Percentiles rank a stretch among this genome's conserved stretches.
Evolutionary conservation across 2,113 vertebrate genomes (phyloP).

Genomic region (Ptilonorhynchus violaceus): DNA sequence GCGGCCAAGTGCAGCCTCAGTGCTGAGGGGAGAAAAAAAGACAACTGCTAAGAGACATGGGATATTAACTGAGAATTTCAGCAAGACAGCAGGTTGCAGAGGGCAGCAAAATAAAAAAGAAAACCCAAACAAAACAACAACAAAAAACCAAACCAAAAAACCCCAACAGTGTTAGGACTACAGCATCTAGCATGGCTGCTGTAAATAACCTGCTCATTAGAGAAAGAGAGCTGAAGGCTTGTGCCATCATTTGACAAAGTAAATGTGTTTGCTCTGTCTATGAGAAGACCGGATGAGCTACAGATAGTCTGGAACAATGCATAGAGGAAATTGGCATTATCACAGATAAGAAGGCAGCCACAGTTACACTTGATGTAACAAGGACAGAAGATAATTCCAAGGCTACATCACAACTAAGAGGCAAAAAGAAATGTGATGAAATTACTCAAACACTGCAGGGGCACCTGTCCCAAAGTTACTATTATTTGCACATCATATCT

Average conservation of each 20-base stretch:
- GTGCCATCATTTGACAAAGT: neutral
- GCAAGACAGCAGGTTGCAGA: neutral
- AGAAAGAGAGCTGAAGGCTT: neutral
- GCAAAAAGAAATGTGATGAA: neutral
- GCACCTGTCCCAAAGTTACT: neutral
- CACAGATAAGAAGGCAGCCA: neutral
- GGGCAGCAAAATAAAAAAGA: neutral
- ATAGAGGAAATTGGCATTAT: neutral
- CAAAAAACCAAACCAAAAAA: neutral
- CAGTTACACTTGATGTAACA: neutral
- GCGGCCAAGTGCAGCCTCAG: neutral
- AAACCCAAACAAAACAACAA: neutral
- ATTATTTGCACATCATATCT: neutral
- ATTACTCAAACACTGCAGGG: neutral
- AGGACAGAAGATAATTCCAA: neutral
- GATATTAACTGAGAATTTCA: neutral
- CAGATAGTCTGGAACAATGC: neutral
- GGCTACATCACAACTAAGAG: neutral
- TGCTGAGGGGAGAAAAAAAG: neutral
- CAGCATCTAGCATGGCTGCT: neutral
- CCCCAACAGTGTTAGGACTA: neutral
- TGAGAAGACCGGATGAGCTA: neutral
- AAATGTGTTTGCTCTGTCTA: neutral
- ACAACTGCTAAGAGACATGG: neutral
- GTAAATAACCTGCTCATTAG: neutral